Percentiles rank a stretch among this genome's conserved stretches.
Evolutionary conservation across 2,113 vertebrate species (phyloP).

Genomic region (Pseudorasbora parva): DNA sequence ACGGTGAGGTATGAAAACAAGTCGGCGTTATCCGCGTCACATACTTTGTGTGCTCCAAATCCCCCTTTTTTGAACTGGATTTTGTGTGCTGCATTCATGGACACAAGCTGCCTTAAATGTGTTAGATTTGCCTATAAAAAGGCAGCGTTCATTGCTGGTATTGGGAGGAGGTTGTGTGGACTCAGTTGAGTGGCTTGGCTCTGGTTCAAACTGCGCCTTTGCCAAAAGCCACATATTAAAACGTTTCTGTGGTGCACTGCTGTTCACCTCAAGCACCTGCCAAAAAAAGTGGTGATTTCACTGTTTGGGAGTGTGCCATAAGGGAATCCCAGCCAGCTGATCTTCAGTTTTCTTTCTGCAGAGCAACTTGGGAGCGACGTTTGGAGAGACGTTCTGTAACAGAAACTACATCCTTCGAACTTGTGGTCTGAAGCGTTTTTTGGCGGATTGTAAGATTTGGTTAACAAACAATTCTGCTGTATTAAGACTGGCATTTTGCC

Average conservation of each 20-base stretch:
- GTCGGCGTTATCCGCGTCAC: neutral
- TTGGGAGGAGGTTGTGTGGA: slow-evolving; percentile 19
- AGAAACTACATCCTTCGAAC: neutral
- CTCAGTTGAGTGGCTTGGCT: slow-evolving; percentile 66
- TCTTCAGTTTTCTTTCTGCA: neutral
- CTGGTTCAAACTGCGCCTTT: slow-evolving; percentile 69
- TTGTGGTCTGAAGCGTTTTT: slow-evolving; percentile 14
- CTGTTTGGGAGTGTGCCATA: slow-evolving; percentile 62
- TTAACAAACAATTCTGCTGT: slow-evolving; percentile 5
- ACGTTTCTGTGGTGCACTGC: slow-evolving; percentile 55
- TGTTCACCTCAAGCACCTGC: slow-evolving; percentile 62
- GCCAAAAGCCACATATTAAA: slow-evolving; percentile 72
- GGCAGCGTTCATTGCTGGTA: slow-evolving; percentile 30
- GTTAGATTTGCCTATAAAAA: slow-evolving; percentile 15
- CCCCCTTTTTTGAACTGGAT: neutral
- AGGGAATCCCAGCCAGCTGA: slow-evolving; percentile 68
- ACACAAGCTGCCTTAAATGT: neutral
- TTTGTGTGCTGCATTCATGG: neutral
- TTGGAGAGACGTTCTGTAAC: neutral
- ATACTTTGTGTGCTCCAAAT: neutral
- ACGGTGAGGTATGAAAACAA: neutral
- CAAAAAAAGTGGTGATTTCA: slow-evolving; percentile 70
- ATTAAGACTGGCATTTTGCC: slow-evolving; percentile 5
- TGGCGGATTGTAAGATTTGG: neutral
- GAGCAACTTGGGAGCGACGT: neutral